Percentiles rank a stretch among this genome's conserved stretches.
Evolutionary conservation across 2,888 invertebrate species (phyloP).

Genomic region (Halocaridina rubra): DNA sequence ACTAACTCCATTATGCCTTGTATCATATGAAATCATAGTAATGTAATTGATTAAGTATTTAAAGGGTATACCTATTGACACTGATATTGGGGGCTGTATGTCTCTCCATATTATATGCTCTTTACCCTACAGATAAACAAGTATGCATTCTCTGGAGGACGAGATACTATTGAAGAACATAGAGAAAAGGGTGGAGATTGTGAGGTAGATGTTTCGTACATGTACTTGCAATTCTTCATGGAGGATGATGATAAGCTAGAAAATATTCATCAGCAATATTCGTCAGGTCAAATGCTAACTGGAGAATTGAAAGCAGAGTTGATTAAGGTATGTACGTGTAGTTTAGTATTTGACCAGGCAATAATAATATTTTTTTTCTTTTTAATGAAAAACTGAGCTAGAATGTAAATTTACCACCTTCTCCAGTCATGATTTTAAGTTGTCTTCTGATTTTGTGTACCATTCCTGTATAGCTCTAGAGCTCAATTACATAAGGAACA

Average conservation of each 20-base stretch:
- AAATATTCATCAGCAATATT: conserved; percentile 81
- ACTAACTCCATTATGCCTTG: too few relatives aligned
- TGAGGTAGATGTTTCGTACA: conserved; percentile 93
- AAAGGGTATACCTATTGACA: too few relatives aligned
- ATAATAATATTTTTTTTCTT: neutral
- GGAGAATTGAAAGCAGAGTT: conserved; percentile 94
- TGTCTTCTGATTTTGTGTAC: too few relatives aligned
- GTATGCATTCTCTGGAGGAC: conserved; percentile 98
- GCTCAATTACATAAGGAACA: too few relatives aligned
- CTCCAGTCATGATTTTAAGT: too few relatives aligned
- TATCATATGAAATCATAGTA: too few relatives aligned
- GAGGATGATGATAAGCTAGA: conserved; percentile 91
- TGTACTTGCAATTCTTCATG: conserved; percentile 93
- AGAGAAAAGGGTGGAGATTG: conserved; percentile 91
- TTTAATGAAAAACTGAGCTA: too few relatives aligned
- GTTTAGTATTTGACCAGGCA: neutral
- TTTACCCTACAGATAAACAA: conserved; percentile 77
- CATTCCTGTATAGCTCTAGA: too few relatives aligned
- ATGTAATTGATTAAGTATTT: too few relatives aligned
- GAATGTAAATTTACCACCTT: too few relatives aligned
- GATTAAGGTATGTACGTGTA: conserved; percentile 74
- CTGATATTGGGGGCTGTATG: too few relatives aligned
- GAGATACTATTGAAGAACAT: conserved; percentile 93
- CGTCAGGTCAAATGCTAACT: conserved; percentile 88
- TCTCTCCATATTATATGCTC: too few relatives aligned